Base-by-base conservation (phyloP, 2,888 invertebrate genomes). In the Euclidia mi region DNA sequence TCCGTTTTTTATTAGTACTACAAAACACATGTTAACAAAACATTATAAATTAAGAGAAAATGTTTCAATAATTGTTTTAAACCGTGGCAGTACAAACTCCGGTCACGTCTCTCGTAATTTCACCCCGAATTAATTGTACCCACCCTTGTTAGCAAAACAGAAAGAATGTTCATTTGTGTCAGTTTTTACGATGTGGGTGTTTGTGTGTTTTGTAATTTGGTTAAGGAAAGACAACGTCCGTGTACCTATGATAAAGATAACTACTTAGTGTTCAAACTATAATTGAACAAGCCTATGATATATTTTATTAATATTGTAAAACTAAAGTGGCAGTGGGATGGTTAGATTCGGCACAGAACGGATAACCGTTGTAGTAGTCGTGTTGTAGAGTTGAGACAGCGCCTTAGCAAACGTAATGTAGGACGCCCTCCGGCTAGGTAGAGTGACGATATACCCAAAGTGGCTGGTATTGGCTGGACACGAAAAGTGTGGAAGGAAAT, bases 111-210 rank as follows among this genome's bases (percentile, higher is more conserved):
- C 11, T 42, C 60, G 60, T 55, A 65, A 65, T 55, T 53, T 44
- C 29, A 35, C 28, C 20, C 50, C 37, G 6, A 69, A 69, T 61
- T 61, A 57, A 56, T 65, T 65, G 34, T 29, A 59, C 40, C 50
- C 49, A 57, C 44, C 52, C 49, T 63, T 56, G 53, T 44, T 46
- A 49, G 31, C 28, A n/a, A 35, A 56, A 62, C 46, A 53, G 32
- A 62, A 65, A 49, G 50, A 59, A 65, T 68, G 51, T 44, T 57
- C 34, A 58, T 68, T 64, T 59, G 11, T 18, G 42, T 59, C 51
- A 52, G 53, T 50, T 56, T 67, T 49, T 45, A 35, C 38, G 42
- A 49, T 42, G 38, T 51, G 43, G 49, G 28, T 25, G 43, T 28
- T 53, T 59, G 2, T 57, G 29, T 47, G 35, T 48, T 42, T 41